phyloP scores from a whole-genome alignment of 2,888 invertebrate species.

The Cecidostiba fungosa region DNA sequence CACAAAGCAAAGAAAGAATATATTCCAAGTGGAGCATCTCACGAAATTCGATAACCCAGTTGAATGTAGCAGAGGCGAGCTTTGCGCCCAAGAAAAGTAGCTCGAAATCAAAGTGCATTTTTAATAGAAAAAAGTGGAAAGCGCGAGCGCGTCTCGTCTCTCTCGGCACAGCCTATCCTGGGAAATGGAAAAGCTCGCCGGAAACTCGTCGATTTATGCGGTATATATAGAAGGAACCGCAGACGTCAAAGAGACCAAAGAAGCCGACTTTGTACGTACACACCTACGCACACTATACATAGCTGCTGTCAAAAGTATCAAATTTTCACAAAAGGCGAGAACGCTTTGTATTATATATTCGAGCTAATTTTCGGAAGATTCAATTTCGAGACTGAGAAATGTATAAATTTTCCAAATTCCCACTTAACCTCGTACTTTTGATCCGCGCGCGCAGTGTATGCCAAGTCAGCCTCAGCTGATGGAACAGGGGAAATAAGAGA shows the following conservation, averaged over 20 bases:
- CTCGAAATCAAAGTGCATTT: constrained; percentile 15
- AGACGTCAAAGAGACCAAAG: neutral
- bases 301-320: neutral
- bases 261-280: neutral
- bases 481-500: constrained; percentile 5
- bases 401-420: neutral
- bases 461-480: neutral
- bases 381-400: neutral
- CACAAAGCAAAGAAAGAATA: neutral
- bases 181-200: neutral
- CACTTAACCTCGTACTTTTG: constrained; percentile 5
- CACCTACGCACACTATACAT: neutral
- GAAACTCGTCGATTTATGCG: constrained; percentile 22
- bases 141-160: neutral
- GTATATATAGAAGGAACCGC: neutral
- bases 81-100: neutral
- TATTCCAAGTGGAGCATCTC: neutral
- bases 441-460: neutral
- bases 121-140: constrained; percentile 16
- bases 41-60: constrained; percentile 4
- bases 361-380: neutral
- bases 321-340: neutral
- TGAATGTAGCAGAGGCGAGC: neutral
- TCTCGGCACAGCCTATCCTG: neutral
- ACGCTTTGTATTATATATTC: neutral